phyloP scores from a whole-genome alignment of 2,113 vertebrate genomes.

The Nestor notabilis region DNA sequence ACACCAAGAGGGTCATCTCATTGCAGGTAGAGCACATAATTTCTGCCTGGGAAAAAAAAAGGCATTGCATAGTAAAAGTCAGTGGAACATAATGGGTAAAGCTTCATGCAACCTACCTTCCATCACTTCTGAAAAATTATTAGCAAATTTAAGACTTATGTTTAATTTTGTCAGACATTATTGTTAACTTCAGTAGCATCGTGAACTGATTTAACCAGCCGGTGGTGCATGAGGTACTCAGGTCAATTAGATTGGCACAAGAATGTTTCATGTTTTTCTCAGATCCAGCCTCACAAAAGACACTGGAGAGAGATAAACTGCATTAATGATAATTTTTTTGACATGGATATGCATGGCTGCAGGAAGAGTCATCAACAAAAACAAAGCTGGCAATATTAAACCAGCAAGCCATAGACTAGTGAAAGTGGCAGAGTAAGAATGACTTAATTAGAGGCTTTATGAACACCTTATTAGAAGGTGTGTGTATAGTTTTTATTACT shows the following conservation, averaged over 20 bases:
- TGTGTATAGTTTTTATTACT: neutral
- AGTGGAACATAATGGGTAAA: constrained; percentile 40
- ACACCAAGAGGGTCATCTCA: neutral
- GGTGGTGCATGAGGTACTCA: neutral
- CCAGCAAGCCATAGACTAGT: neutral
- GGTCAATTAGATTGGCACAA: neutral
- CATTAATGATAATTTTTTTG: neutral
- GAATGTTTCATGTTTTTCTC: neutral
- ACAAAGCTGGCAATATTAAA: neutral
- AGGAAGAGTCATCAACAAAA: neutral
- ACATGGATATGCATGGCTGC: neutral
- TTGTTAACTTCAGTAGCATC: constrained; percentile 34
- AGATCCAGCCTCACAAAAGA: neutral
- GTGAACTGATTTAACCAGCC: constrained; percentile 26
- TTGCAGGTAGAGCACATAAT: constrained; percentile 45
- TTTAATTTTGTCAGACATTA: constrained; percentile 54
- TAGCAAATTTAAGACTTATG: constrained; percentile 49
- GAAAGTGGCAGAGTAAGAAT: neutral
- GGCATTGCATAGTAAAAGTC: constrained; percentile 50
- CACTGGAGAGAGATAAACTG: neutral
- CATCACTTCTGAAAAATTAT: constrained; percentile 42
- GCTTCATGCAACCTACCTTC: neutral
- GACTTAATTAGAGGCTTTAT: neutral
- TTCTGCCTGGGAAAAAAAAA: constrained; percentile 44
- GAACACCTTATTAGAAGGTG: neutral